Evolutionary conservation across 1,140 invertebrate species (phyloP).

Genomic region (Lepidurus packardi): DNA sequence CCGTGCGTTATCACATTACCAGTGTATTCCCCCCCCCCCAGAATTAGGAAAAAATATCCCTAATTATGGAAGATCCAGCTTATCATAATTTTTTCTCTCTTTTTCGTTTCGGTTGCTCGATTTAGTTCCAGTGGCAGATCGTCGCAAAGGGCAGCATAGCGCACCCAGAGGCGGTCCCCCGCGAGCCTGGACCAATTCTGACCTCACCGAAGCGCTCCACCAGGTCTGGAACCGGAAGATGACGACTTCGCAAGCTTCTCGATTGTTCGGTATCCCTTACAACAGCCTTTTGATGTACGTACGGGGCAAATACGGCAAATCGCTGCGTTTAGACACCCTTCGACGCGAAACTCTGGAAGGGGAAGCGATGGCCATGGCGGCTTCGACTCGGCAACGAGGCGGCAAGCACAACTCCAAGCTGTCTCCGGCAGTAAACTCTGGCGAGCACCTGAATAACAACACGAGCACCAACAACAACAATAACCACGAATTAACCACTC

Average conservation of each 20-base stretch:
- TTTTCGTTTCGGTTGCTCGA: not conserved
- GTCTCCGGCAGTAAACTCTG: not conserved
- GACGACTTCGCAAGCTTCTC: conserved; percentile 84
- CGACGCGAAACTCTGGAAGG: conserved; percentile 71
- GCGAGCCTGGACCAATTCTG: conserved; percentile 81
- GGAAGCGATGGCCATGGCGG: conserved; percentile 47
- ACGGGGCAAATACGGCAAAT: conserved; percentile 84
- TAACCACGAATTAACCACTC: not conserved
- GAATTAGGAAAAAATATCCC: no score
- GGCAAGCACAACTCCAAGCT: not conserved
- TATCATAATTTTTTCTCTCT: conserved; percentile 32
- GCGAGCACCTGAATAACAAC: conserved; percentile 20
- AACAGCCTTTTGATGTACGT: conserved; percentile 87
- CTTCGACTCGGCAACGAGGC: conserved; percentile 36
- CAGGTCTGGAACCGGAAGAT: conserved; percentile 90
- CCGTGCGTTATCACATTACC: no score
- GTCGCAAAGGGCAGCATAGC: conserved; percentile 65
- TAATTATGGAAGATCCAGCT: conserved; percentile 47
- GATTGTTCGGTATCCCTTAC: conserved; percentile 84
- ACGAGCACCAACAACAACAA: conserved; percentile 16
- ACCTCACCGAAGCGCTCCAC: conserved; percentile 77
- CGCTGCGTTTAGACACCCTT: conserved; percentile 75
- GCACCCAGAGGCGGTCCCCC: conserved; percentile 80
- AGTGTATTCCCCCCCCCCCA: no score
- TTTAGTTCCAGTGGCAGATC: conserved; percentile 37